Evolutionary conservation across 2,113 vertebrate species (phyloP), one percentile per base, ranked within the genome.

Genomic region (Oncorhynchus tshawytscha): DNA sequence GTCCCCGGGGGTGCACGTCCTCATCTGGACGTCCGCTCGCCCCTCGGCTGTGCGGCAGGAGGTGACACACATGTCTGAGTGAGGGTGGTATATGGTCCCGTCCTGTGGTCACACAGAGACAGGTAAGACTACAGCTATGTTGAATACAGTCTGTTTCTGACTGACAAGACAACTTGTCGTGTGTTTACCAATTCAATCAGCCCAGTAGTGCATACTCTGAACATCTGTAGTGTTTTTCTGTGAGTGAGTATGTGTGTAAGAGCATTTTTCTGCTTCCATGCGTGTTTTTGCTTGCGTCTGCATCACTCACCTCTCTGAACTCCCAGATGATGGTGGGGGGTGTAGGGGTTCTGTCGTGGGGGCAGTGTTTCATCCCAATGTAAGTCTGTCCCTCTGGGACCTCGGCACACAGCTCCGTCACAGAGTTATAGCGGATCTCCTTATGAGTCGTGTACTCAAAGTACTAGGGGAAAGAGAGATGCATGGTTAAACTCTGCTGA

Each of bases 401-500:
- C 85, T 96, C 95, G 0, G 97, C 97, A 65, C 98, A 99, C 1
- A 99, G 88, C 90, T 99, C 98, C 0, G 96, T 99, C 77, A 98
- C 95, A 0, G 97, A 98, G 88, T 99, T 99, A 91, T 98, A 99
- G 20, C 98, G 92, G 76, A 99, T 96, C 89, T 99, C 98, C 81
- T 93, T 94, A 51, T 94, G 92, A 8, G 95, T 93, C 0, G 98
- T 99, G 54, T 97, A 97, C 74, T 99, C 98, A 86, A 99, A 99
- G 87, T 97, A 99, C 69, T 95, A 71, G 0, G n/a, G 85, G 49
- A 76, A 3, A 81, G 2, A 71, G 29, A 8, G 11, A 34, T 45
- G 18, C 20, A 60, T 1, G 25, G 45, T 18, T 59, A 20, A 0
- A 12, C 0, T 39, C 8, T 57, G 12, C 12, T 5, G 9, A n/a